Percentiles rank a stretch among this genome's conserved stretches.
Conservation (phyloP, 2,113 vertebrate genomes). For the Isurus oxyrinchus region DNA sequence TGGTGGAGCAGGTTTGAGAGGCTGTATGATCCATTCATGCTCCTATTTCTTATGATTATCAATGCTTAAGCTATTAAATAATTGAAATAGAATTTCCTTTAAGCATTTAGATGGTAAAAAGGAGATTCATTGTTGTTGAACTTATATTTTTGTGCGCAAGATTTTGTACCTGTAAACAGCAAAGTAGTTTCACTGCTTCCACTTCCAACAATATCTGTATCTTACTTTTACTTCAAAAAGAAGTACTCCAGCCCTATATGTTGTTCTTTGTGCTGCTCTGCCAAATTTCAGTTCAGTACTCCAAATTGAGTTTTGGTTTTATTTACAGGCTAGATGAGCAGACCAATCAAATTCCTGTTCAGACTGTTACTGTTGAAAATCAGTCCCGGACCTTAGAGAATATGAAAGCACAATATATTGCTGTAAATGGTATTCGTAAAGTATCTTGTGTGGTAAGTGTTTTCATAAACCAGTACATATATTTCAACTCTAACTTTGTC, state of each 20-base stretch:
- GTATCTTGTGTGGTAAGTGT: conserved; percentile 87
- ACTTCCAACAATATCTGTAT: background rate
- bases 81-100: background rate
- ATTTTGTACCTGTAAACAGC: too few relatives aligned
- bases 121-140: too few relatives aligned
- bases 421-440: conserved; percentile 90
- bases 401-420: conserved; percentile 92
- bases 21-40: too few relatives aligned
- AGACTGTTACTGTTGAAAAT: conserved; percentile 67
- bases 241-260: background rate
- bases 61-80: too few relatives aligned
- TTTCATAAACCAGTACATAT: background rate
- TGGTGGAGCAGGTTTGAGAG: too few relatives aligned
- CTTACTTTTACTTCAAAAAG: too few relatives aligned
- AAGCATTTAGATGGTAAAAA: too few relatives aligned
- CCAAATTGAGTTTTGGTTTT: background rate
- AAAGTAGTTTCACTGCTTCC: too few relatives aligned
- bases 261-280: background rate
- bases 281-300: background rate
- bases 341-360: conserved; percentile 58
- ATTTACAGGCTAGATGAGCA: conserved; percentile 77
- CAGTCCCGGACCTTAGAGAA: conserved; percentile 88
- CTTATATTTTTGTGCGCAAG: too few relatives aligned
- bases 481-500: background rate
- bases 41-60: too few relatives aligned